Evolutionary conservation across 2,888 invertebrate genomes (phyloP).

Genomic region (Clistopyga incitator): DNA sequence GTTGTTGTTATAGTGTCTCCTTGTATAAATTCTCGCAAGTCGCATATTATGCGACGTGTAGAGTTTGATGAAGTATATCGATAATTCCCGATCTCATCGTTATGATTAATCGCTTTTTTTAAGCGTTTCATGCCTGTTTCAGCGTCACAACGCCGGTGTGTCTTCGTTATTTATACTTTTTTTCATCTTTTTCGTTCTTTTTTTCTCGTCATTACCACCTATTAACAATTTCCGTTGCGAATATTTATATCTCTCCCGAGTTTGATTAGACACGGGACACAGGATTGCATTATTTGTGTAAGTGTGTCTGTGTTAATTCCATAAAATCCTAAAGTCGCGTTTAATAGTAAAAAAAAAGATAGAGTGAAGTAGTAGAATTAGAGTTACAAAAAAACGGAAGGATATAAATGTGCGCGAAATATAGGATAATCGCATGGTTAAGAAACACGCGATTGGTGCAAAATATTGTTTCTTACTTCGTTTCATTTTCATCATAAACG

Average conservation of each 20-base stretch:
- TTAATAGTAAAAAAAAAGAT: slow-evolving; percentile 47
- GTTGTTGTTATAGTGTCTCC: slow-evolving; percentile 25
- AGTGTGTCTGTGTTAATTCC: slow-evolving; percentile 30
- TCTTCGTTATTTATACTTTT: slow-evolving; percentile 3
- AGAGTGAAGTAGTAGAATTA: slow-evolving; percentile 38
- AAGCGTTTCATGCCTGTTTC: background rate
- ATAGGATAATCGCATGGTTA: slow-evolving; percentile 54
- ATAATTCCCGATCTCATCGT: slow-evolving; percentile 37
- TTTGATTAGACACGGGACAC: slow-evolving; percentile 1
- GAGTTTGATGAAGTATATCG: slow-evolving; percentile 41
- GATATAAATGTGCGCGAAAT: slow-evolving; percentile 55
- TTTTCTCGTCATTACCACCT: background rate
- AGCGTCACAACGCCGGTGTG: background rate
- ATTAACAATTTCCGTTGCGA: slow-evolving; percentile 11
- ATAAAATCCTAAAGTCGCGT: slow-evolving; percentile 44
- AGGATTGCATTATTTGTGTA: slow-evolving; percentile 29
- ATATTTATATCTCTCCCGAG: slow-evolving; percentile 9
- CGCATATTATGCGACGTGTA: slow-evolving; percentile 47
- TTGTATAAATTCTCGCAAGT: slow-evolving; percentile 34
- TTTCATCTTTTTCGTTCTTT: background rate
- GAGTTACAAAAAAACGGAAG: slow-evolving; percentile 43
- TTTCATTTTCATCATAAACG: slow-evolving; percentile 34
- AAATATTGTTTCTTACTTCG: background rate
- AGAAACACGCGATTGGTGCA: slow-evolving; percentile 27
- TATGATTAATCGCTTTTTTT: slow-evolving; percentile 22